Percentiles rank a stretch among this genome's conserved stretches.
These are phyloP conservation scores for Copidosoma aretas DNA, from an alignment of 2,888 invertebrate species.

Conservation along the genomic window DNA sequence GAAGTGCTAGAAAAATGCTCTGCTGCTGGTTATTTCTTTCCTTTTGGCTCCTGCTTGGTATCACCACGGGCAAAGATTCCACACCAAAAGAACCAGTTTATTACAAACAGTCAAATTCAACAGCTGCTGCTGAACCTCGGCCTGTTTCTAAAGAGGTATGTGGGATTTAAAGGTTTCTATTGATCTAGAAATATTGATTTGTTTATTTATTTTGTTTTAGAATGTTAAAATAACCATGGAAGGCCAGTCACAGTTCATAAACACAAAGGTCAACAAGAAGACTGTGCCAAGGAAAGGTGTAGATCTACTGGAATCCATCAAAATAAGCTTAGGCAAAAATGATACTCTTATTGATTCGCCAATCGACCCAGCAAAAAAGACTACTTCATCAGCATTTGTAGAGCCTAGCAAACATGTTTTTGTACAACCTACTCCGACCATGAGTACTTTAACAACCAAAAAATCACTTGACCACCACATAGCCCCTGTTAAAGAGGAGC, in stretches of 20 bases:
- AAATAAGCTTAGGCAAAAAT: too few species aligned
- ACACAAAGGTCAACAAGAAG: conserved; percentile 6
- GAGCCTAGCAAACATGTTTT: not conserved
- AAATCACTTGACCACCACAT: conserved; percentile 5
- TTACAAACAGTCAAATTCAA: conserved; percentile 17
- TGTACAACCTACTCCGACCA: conserved; percentile 1
- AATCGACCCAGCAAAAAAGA: conserved; percentile 9
- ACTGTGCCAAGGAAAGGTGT: conserved; percentile 36
- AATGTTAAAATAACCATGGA: conserved; percentile 23
- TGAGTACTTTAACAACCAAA: conserved; percentile 2
- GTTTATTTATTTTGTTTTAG: conserved; percentile 14
- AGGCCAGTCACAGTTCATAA: conserved; percentile 12
- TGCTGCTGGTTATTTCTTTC: not conserved
- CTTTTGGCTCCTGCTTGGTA: conserved; percentile 7
- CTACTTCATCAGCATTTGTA: not conserved
- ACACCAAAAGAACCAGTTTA: conserved; percentile 19
- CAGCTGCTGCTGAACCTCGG: not conserved
- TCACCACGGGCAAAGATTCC: not conserved
- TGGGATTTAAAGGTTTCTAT: not conserved
- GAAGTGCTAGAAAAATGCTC: too few species aligned
- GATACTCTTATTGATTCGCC: not conserved
- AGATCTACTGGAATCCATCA: too few species aligned
- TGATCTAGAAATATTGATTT: too few species aligned
- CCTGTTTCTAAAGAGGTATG: not conserved
- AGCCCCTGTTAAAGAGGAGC: conserved; percentile 23